phyloP scores from a whole-genome alignment of 2,888 invertebrate species.

The Nemotelus nigrinus region DNA sequence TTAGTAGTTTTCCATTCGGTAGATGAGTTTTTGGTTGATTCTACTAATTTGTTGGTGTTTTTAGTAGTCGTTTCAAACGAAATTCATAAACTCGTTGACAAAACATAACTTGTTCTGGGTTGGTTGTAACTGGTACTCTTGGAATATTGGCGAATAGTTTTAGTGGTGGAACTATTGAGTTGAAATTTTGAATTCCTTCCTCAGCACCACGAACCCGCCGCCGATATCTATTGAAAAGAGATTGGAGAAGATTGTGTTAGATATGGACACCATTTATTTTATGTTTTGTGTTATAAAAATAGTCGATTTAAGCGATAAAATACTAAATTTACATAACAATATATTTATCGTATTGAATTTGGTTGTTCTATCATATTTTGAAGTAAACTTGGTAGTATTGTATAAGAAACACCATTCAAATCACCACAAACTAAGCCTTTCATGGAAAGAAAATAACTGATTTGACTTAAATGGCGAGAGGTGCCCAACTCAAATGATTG shows the following conservation, averaged over 20 bases:
- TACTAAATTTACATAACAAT: no score
- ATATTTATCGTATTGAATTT: no score
- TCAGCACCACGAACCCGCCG: constrained; percentile 82
- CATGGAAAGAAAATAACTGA: no score
- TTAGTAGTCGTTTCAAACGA: constrained; percentile 75
- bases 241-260: neutral
- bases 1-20: neutral
- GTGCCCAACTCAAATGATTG: no score
- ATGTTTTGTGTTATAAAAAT: no score
- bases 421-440: no score
- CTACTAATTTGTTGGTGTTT: constrained; percentile 52
- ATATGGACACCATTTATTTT: no score
- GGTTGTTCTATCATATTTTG: no score
- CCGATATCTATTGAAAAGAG: constrained; percentile 75
- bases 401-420: no score
- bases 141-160: constrained; percentile 69
- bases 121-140: constrained; percentile 71
- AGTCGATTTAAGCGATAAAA: no score
- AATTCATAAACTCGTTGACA: constrained; percentile 96
- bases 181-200: constrained; percentile 76
- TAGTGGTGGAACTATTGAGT: constrained; percentile 78
- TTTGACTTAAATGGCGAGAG: no score
- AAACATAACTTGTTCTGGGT: constrained; percentile 89
- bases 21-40: constrained; percentile 8
- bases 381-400: no score